These are phyloP conservation scores for Chinchilla lanigera DNA, from an alignment of 2,113 vertebrate species.

Conservation along the genomic window DNA sequence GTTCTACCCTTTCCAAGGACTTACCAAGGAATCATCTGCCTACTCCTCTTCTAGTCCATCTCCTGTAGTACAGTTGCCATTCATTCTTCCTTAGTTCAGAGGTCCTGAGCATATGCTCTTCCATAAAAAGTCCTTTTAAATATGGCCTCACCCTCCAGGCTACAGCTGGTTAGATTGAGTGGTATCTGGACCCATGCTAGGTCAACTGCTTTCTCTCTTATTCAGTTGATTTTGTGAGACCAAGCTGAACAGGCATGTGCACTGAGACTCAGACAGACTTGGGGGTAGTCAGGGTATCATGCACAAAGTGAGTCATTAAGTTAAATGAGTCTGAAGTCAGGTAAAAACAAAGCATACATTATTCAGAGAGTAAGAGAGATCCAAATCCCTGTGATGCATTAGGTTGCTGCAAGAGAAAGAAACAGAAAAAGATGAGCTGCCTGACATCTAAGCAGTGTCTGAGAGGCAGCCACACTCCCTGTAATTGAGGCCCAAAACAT, in stretches of 20 bases:
- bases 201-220: neutral
- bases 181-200: neutral
- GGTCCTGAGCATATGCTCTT: neutral
- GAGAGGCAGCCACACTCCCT: neutral
- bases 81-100: neutral
- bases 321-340: neutral
- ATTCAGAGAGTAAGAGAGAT: constrained; percentile 8
- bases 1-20: neutral
- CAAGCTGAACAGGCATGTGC: neutral
- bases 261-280: neutral
- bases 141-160: neutral
- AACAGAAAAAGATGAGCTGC: neutral
- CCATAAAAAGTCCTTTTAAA: constrained; percentile 2
- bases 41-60: neutral
- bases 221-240: neutral
- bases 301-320: constrained; percentile 15
- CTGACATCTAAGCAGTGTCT: neutral
- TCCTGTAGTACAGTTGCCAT: neutral
- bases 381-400: neutral
- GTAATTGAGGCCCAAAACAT: neutral
- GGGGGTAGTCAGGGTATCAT: neutral
- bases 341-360: constrained; percentile 17
- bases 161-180: neutral
- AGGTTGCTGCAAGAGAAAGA: neutral
- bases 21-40: neutral